A percentile compares a stretch with the other conserved stretches of the same genome.
Evolutionary conservation across 2,888 invertebrate genomes (phyloP).

Genomic region (Caenorhabditis imperialis): DNA sequence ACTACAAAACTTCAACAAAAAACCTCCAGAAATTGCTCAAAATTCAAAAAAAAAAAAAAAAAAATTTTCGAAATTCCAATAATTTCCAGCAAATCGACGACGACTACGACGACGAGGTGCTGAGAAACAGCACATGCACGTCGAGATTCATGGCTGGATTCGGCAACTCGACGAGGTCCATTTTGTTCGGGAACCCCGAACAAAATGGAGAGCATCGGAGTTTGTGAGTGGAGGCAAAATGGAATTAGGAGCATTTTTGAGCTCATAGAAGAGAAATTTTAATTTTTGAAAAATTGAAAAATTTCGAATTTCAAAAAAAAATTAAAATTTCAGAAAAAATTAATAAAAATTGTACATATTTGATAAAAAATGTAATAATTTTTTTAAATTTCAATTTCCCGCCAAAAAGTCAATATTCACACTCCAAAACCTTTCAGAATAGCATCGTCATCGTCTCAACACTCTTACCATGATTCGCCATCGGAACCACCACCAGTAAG

Average conservation of each 20-base stretch:
- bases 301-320: not conserved
- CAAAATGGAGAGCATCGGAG: constrained; percentile 22
- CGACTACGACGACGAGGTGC: constrained; percentile 47
- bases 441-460: constrained; percentile 34
- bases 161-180: constrained; percentile 21
- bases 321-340: not conserved
- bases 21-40: not conserved
- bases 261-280: no score
- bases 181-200: constrained; percentile 27
- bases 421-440: constrained; percentile 42
- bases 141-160: constrained; percentile 30
- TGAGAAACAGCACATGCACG: constrained; percentile 38
- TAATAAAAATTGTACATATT: not conserved
- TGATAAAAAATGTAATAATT: no score
- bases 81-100: constrained; percentile 54
- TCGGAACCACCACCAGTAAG: constrained; percentile 13
- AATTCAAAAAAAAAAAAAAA: not conserved
- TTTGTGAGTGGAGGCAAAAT: no score
- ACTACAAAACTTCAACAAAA: not conserved
- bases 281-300: constrained; percentile 6
- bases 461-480: constrained; percentile 53
- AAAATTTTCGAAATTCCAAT: not conserved
- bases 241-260: no score
- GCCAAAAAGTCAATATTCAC: not conserved
- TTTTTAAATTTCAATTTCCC: not conserved